These are phyloP conservation scores for Iguana delicatissima DNA, from an alignment of 2,797 vertebrate species.

Conservation along the genomic window DNA sequence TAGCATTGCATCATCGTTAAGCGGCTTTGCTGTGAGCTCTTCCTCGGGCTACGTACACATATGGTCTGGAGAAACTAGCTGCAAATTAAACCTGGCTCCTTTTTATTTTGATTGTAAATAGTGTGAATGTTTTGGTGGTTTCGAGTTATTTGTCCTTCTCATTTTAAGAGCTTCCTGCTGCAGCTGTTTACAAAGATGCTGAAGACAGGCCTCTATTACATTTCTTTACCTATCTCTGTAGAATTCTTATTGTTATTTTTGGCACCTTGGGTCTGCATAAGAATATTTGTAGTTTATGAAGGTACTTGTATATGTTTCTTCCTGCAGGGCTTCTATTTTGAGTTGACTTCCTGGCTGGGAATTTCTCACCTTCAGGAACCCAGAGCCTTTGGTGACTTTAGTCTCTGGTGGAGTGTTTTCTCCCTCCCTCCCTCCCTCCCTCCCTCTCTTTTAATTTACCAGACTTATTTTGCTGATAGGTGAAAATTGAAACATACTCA, in stretches of 20 bases:
- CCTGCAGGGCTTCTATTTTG: slow-evolving; percentile 71
- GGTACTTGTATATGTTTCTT: slow-evolving; percentile 69
- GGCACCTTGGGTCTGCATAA: slow-evolving; percentile 55
- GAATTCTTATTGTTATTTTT: slow-evolving; percentile 67
- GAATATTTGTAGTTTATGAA: slow-evolving; percentile 73
- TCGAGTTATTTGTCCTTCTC: slow-evolving; percentile 29
- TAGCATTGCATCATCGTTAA: neutral
- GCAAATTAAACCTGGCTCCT: slow-evolving; percentile 43
- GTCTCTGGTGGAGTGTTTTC: neutral
- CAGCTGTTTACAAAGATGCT: slow-evolving; percentile 25
- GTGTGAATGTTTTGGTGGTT: slow-evolving; percentile 34
- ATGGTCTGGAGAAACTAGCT: slow-evolving; percentile 36
- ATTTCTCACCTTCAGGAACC: slow-evolving; percentile 72
- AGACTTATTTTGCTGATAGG: slow-evolving; percentile 21
- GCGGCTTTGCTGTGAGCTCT: slow-evolving; percentile 2
- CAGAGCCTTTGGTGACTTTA: slow-evolving; percentile 57
- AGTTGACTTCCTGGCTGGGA: slow-evolving; percentile 54
- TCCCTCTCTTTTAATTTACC: neutral
- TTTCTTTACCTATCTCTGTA: slow-evolving; percentile 66
- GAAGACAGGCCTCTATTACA: slow-evolving; percentile 58
- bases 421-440: neutral
- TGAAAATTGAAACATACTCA: slow-evolving; percentile 10
- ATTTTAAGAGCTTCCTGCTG: slow-evolving; percentile 51
- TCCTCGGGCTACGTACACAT: neutral
- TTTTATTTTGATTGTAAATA: slow-evolving; percentile 42